Conservation (phyloP, 2,113 vertebrate species). For the Eretmochelys imbricata region DNA sequence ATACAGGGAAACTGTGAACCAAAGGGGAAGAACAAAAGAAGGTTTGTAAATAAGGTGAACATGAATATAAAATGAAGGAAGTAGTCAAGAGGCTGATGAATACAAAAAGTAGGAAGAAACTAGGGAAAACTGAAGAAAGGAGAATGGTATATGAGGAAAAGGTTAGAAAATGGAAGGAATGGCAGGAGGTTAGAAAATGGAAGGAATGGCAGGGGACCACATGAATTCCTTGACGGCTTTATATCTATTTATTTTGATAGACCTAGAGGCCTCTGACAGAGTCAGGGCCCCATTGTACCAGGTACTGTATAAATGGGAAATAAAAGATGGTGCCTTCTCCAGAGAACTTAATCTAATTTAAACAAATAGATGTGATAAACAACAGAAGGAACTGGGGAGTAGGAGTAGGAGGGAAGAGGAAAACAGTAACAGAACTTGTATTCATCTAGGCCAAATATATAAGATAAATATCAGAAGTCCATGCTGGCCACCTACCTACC, state of each 20-base stretch:
- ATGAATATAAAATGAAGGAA: background rate
- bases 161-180: background rate
- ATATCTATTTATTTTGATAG: rapidly evolving
- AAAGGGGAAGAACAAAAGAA: background rate
- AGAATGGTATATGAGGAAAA: background rate
- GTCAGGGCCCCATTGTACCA: background rate
- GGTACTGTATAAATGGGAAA: background rate
- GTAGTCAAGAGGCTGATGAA: background rate
- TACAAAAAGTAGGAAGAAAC: background rate
- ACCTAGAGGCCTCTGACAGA: background rate
- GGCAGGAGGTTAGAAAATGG: background rate
- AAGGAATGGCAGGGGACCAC: background rate
- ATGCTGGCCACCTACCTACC: background rate
- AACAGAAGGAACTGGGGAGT: background rate
- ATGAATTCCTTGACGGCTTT: rapidly evolving
- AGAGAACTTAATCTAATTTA: background rate
- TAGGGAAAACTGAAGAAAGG: background rate
- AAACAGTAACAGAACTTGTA: rapidly evolving
- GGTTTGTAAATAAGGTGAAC: background rate
- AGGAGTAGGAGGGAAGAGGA: background rate
- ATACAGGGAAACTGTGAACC: background rate
- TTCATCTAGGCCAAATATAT: background rate
- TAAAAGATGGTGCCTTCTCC: background rate
- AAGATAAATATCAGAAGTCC: background rate
- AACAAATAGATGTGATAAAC: background rate